Evolutionary conservation across 2,113 vertebrate species (phyloP).

Genomic region (Acanthisitta chloris): DNA sequence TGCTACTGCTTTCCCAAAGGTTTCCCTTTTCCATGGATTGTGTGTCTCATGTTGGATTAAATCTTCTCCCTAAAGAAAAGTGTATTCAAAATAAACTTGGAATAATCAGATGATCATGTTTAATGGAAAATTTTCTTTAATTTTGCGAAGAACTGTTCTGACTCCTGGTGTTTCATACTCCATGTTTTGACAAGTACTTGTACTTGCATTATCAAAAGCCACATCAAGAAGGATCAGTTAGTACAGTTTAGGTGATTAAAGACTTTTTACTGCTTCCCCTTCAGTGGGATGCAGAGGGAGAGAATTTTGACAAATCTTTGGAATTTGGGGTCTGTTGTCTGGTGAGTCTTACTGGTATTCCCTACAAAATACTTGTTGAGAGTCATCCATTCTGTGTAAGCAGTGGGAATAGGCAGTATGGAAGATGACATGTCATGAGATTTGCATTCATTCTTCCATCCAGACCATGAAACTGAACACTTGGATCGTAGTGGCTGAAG

Average conservation of each 20-base stretch:
- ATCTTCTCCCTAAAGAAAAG: neutral
- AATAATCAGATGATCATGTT: neutral
- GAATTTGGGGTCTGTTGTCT: neutral
- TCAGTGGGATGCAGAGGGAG: neutral
- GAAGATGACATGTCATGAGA: neutral
- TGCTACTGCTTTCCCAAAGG: neutral
- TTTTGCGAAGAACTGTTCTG: neutral
- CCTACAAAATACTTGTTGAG: neutral
- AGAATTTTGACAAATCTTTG: neutral
- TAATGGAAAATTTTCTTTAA: neutral
- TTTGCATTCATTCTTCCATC: neutral
- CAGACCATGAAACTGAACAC: neutral
- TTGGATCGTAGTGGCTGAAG: neutral
- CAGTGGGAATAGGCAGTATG: neutral
- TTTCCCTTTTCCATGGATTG: neutral
- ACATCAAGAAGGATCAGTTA: neutral
- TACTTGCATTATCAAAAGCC: neutral
- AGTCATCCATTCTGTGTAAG: neutral
- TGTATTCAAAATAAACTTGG: neutral
- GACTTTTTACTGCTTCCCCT: neutral
- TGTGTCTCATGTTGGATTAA: neutral
- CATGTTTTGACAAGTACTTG: neutral
- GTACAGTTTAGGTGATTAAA: neutral
- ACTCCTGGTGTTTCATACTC: neutral
- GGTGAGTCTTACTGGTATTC: neutral